Base-by-base conservation (phyloP, 2,888 invertebrate genomes). In the Notocelia uddmanniana region DNA sequence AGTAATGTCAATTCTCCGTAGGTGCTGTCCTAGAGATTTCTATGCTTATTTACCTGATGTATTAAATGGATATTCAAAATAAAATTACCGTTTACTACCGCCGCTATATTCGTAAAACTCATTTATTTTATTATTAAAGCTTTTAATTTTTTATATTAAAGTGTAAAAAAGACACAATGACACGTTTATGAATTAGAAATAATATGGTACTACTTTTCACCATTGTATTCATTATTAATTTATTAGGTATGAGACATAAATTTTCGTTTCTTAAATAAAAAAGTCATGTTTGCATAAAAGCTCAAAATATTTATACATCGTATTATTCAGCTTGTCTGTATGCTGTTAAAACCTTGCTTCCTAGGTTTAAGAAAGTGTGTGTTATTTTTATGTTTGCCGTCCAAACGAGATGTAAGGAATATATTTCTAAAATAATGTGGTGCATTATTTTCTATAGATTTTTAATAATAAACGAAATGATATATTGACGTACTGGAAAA, bases 351-450 rank as follows among this genome's bases (percentile, higher is more conserved):
- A 21, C 23, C 55, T n/a, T 26, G 64, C 63, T 70, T 50, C 19
- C 13, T 64, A 59, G 58, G 10, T 8, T 45, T 63, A 63, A 41
- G 41, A 63, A 41, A 67, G 26, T 48, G 26, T 37, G 59, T 55
- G 21, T n/a, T 26, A 19, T 63, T 48, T 62, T 63, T 54, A 31
- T 37, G 63, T 64, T 71, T 67, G 66, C 71, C 71, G 71, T 71
- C 71, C 71, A 60, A 52, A 11, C 15, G 48, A 63, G 66, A 71
- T 37, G 37, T 66, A 60, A 23, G 31, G 31, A 34, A 48, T 71
- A 48, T 60, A 23, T 60, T 55, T 60, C 66, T 66, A 66, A 34
- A 34, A 48, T 45, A 66, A 64, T 23, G n/a, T 37, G 21, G 19
- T 37, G 59, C 59, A 66, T 70, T 50, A 19, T 59, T 59, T 58